Evolutionary conservation across 2,113 vertebrate genomes (phyloP).

Genomic region (Oxyruncus cristatus): DNA sequence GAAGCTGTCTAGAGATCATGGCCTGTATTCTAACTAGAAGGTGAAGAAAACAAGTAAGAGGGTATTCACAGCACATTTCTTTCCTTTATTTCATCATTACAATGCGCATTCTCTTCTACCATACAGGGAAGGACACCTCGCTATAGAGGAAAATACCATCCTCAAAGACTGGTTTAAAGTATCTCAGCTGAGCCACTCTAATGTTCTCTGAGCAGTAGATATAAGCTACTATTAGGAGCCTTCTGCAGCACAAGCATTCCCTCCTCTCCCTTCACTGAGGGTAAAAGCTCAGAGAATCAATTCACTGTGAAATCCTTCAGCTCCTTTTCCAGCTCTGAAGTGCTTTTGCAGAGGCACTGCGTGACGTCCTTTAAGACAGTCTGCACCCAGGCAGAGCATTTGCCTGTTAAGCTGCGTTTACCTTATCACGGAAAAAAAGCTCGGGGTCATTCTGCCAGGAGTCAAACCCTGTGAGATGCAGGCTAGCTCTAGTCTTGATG

Average conservation of each 20-base stretch:
- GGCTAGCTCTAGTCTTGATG: neutral
- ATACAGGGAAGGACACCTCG: neutral
- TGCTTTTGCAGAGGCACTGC: neutral
- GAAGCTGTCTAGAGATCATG: neutral
- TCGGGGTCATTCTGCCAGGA: neutral
- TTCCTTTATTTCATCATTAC: neutral
- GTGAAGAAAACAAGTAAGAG: neutral
- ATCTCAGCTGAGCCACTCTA: neutral
- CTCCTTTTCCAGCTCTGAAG: neutral
- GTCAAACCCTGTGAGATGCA: neutral
- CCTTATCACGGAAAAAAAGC: neutral
- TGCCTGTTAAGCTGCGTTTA: neutral
- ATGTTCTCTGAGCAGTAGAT: neutral
- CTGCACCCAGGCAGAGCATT: neutral
- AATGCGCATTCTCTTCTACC: neutral
- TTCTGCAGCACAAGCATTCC: neutral
- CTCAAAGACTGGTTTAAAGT: neutral
- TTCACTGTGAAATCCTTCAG: conserved; percentile 10
- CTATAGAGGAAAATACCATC: neutral
- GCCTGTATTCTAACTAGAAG: neutral
- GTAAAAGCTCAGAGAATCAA: conserved; percentile 38
- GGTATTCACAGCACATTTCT: neutral
- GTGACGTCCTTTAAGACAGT: neutral
- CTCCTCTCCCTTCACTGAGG: neutral
- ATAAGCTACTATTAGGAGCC: neutral